Evolutionary conservation across 2,797 vertebrate genomes (phyloP).

Genomic region (Lepilemur ruficaudatus): DNA sequence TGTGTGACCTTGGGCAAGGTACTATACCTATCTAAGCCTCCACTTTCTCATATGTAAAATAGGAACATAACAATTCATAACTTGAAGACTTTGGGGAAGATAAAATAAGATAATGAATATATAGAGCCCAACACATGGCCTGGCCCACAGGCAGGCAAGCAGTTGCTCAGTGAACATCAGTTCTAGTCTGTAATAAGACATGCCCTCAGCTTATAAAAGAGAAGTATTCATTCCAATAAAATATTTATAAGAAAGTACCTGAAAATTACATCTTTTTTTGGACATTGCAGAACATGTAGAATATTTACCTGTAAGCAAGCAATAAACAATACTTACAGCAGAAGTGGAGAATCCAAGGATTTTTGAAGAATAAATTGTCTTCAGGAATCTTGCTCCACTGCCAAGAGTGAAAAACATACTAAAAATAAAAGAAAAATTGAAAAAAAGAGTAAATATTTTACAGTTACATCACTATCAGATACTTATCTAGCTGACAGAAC

Average conservation of each 20-base stretch:
- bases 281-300: not conserved
- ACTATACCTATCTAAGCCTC: not conserved
- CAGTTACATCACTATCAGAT: not conserved
- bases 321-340: slow-evolving; percentile 86
- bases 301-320: slow-evolving; percentile 53
- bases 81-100: not conserved
- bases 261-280: not conserved
- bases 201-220: not conserved
- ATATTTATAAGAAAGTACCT: not conserved
- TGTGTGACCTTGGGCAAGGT: not conserved
- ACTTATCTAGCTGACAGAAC: not conserved
- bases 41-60: not conserved
- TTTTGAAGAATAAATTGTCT: slow-evolving; percentile 77
- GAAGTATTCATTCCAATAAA: not conserved
- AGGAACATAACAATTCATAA: not conserved
- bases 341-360: slow-evolving; percentile 81
- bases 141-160: not conserved
- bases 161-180: not conserved
- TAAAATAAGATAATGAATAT: not conserved
- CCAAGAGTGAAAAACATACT: slow-evolving; percentile 88
- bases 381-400: slow-evolving; percentile 74
- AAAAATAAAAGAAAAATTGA: slow-evolving; percentile 73
- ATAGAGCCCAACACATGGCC: not conserved
- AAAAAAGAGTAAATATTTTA: slow-evolving; percentile 60
- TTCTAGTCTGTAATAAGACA: not conserved